phyloP scores from a whole-genome alignment of 2,797 vertebrate species.

The Oceanodroma leucorhoa region DNA sequence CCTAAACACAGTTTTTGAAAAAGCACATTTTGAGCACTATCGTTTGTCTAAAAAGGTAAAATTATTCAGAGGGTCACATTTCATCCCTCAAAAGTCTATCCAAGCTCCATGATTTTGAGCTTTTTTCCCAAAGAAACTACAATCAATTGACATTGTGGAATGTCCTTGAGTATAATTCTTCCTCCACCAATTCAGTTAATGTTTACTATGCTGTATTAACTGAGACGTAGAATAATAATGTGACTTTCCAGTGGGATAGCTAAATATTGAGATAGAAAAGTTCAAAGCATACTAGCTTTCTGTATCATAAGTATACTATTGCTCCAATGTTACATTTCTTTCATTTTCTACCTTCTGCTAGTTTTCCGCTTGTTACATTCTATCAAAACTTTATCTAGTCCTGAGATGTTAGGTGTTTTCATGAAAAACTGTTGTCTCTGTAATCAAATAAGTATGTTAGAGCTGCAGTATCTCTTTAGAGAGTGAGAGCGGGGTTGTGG shows the following conservation, averaged over 20 bases:
- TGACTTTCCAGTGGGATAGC: neutral
- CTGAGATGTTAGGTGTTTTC: neutral
- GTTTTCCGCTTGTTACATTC: neutral
- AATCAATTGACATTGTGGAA: neutral
- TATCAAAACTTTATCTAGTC: neutral
- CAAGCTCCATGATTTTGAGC: neutral
- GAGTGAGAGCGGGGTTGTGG: rapidly evolving
- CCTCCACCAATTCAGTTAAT: neutral
- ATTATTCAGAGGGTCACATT: neutral
- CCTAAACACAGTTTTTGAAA: neutral
- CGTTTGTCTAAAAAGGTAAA: neutral
- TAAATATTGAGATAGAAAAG: neutral
- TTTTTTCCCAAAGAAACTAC: neutral
- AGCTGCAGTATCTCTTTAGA: neutral
- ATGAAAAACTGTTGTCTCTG: neutral
- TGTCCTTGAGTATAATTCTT: neutral
- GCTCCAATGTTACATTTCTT: neutral
- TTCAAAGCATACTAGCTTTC: neutral
- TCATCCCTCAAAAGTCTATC: neutral
- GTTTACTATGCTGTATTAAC: neutral
- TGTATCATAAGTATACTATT: neutral
- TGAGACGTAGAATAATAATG: neutral
- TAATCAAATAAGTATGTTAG: neutral
- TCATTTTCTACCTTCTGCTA: neutral
- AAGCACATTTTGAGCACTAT: neutral